Base-by-base conservation (phyloP, 2,888 invertebrate species). In the Tenthredo scrophulariae region DNA sequence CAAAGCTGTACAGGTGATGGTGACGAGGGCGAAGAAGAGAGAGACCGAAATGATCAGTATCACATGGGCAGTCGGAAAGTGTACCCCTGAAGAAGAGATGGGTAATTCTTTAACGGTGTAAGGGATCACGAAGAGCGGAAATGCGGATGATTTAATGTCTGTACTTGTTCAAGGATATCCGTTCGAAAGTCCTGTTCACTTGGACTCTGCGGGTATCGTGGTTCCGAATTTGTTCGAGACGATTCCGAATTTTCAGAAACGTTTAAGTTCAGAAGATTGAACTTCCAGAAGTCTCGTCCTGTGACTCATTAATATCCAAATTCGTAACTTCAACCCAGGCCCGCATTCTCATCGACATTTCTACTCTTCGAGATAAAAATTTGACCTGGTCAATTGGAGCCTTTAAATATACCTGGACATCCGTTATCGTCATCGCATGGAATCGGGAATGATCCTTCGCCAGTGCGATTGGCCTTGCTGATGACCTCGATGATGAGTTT, bases 31-130 rank as follows among this genome's bases (percentile, higher is more conserved):
- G 85, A 94, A 89, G 33, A 94, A 87, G 65, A 93, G 87, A 33
- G 93, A 93, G 58, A 92, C 92, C 84, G 93, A 88, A 85, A 93
- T 91, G 85, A 94, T 92, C 77, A 92, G 91, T 87, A 93, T 89
- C 89, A 94, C 93, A 88, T 93, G 93, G 62, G 92, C 91, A 29
- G 92, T 90, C 84, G 91, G 92, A 85, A 93, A 90, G 33, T 90
- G 88, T 43, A 91, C 88, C 50, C 85, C 85, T 77, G 79, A 72
- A 88, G 87, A 83, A 88, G 86, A 82, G n/a, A 54, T 29, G 26
- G 33, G 50, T 29, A 7, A 18, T 15, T 75, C 0, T 75, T 18
- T 46, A 54, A 29, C 10, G 6, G 29, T 18, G 54, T 10, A 0
- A 22, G 10, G 40, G 26, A n/a, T 72, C 18, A 37, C 40, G 70